Conservation (phyloP, 2,797 vertebrate species). For the Lepus oiostolus region DNA sequence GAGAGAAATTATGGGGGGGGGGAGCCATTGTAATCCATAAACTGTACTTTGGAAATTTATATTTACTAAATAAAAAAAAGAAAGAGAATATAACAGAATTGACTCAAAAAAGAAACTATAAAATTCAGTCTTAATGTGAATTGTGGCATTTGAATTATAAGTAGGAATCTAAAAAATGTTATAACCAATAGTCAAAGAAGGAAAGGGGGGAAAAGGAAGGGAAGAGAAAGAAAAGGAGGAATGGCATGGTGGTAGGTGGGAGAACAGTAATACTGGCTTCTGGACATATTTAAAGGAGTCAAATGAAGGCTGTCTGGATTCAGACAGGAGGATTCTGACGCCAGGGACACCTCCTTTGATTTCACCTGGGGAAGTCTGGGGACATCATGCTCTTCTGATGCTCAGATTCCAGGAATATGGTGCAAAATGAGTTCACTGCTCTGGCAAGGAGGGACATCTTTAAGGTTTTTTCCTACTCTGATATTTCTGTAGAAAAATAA, state of each 20-base stretch:
- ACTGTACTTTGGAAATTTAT: too few species aligned
- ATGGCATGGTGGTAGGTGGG: too few species aligned
- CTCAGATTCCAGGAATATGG: background rate
- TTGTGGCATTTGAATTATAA: background rate
- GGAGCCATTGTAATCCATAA: too few species aligned
- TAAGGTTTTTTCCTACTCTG: background rate
- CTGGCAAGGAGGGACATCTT: background rate
- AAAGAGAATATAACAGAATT: constrained; percentile 27
- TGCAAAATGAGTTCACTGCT: background rate
- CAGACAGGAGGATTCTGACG: background rate
- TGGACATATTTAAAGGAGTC: background rate
- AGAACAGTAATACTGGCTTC: background rate
- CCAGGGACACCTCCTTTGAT: background rate
- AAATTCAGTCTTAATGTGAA: background rate
- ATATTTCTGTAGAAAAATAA: constrained; percentile 41
- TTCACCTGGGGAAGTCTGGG: background rate
- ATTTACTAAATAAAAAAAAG: too few species aligned
- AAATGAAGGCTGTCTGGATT: background rate
- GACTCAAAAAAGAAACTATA: background rate
- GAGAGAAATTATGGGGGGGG: too few species aligned
- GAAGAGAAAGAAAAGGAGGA: background rate
- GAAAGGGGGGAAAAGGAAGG: background rate
- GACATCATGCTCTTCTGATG: background rate
- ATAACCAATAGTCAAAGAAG: background rate
- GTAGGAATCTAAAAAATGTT: background rate